These are phyloP conservation scores for Drosophila sordidula DNA, from an alignment of 2,888 invertebrate genomes.

Conservation along the genomic window DNA sequence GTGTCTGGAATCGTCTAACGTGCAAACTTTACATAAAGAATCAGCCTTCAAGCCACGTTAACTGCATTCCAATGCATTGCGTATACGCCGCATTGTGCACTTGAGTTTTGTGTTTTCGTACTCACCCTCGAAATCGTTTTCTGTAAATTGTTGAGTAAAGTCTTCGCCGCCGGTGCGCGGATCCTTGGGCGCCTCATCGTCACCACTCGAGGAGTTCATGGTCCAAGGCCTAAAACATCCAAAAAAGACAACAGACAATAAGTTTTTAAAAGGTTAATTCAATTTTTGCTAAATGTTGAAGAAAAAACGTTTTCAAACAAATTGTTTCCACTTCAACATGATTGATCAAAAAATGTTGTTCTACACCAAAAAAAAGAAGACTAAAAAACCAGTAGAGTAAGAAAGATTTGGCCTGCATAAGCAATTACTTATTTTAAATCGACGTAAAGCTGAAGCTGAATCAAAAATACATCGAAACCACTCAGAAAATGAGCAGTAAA, in stretches of 20 bases:
- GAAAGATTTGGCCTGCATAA: conserved; percentile 4
- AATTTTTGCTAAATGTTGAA: not conserved
- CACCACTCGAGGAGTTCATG: conserved; percentile 87
- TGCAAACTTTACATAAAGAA: conserved; percentile 12
- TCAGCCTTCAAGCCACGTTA: conserved; percentile 7
- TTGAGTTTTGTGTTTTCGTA: conserved; percentile 3
- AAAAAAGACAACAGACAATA: conserved; percentile 12
- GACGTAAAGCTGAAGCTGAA: conserved; percentile 16
- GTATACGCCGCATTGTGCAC: conserved; percentile 44
- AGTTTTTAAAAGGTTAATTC: conserved; percentile 1
- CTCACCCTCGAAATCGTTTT: conserved; percentile 95
- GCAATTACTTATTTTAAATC: conserved; percentile 47
- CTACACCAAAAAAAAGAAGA: not conserved
- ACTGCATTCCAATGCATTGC: conserved; percentile 32
- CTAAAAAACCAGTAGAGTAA: too few relatives aligned
- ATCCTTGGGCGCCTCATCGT: conserved; percentile 94
- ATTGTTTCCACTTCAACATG: conserved; percentile 5
- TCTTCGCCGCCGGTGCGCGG: conserved; percentile 92
- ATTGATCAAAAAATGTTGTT: conserved; percentile 14
- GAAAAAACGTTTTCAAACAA: conserved; percentile 9
- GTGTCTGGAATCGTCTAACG: conserved; percentile 25
- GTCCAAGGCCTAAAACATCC: conserved; percentile 86
- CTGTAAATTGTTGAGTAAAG: conserved; percentile 91
- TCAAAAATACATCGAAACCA: conserved; percentile 18
- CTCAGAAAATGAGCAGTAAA: conserved; percentile 12